Base-by-base conservation (phyloP, 2,888 invertebrate species). In the Plagiodera versicolora region DNA sequence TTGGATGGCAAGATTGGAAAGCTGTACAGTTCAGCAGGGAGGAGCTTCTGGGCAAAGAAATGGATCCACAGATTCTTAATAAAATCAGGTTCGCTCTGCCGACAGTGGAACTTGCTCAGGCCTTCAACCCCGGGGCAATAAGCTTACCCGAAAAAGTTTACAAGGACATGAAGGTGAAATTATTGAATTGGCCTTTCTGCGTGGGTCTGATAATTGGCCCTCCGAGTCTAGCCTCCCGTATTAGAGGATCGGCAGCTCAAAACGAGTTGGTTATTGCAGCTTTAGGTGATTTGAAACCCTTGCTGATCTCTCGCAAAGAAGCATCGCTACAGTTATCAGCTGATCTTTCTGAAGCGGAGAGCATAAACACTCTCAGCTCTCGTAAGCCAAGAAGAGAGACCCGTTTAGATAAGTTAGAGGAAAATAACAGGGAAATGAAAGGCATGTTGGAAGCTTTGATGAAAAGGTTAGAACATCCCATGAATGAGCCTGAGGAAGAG, bases 171-270 rank as follows among this genome's bases (percentile, higher is more conserved):
- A 72, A 71, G 49, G 30, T 67, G 1, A 65, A 62, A 19, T 58
- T 71, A 39, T 50, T 72, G 18, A 49, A 60, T 10, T 71, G 70
- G 70, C 64, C 68, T 9, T 55, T 72, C 18, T 69, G 68, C 45
- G 45, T 64, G 20, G 67, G 65, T 5, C 59, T 68, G 0, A 67
- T 68, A 16, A 62, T 67, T 35, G 57, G 59, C 9, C 67, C 67
- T 11, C 47, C 65, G n/a, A 51, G 56, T 8, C 51, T 70, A 24
- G 67, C 67, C 5, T 59, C 70, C 11, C 49, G 62, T 19, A 58
- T 70, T 11, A 52, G 67, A 39, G 69, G 67, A 11, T 67, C 67
- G 20, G 68, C 66, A n/a, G 60, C 58, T 17, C 66, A 62, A 46
- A 67, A 67, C 56, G 69, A 68, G 45, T 45, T 65, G 18, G 19